Base-by-base conservation (phyloP, 1,140 invertebrate genomes). In the Bradysia coprophila region DNA sequence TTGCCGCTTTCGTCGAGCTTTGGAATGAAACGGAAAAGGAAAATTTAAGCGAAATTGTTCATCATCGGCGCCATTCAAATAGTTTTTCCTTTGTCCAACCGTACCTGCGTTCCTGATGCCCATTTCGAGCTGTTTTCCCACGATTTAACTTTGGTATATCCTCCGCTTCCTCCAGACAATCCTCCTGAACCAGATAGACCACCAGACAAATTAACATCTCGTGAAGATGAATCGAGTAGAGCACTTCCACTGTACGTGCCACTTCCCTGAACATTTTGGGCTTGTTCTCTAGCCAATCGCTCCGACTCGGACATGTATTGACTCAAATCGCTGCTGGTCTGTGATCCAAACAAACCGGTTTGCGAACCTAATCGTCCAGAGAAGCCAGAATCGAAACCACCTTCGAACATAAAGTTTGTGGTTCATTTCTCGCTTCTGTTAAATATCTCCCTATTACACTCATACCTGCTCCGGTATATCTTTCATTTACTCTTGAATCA, bases 41-140 rank as follows among this genome's bases (percentile, higher is more conserved):
- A n/a, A 3, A 38, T 36, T 11, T n/a, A n/a, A n/a, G n/a, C n/a
- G n/a, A n/a, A n/a, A n/a, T n/a, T n/a, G n/a, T n/a, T n/a, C n/a
- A n/a, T n/a, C n/a, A 10, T 11, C 11, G 13, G 9, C 9, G 11
- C 33, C 13, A 39, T 22, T 3, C 24, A 21, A 28, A 38, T 23
- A 22, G 21, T 23, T 8, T n/a, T 44, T 23, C 33, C n/a, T 20
- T 5, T 13, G 21, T 21, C 9, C 18, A 40, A 20, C 44, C 44
- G 47, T 39, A 60, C 57, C 51, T 55, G 48, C 9, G 55, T 56
- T 40, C 58, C 52, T 34, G 55, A 57, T 4, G 58, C 56, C 58
- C 58, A 61, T 46, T 61, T 60, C 31, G 57, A 59, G 31, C 57
- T 54, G 37, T 57, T 60, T 51, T 60, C 56, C 58, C 58, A 61